These are phyloP conservation scores for Tetraneura akinire DNA, from an alignment of 1,140 invertebrate genomes.

Conservation along the genomic window DNA sequence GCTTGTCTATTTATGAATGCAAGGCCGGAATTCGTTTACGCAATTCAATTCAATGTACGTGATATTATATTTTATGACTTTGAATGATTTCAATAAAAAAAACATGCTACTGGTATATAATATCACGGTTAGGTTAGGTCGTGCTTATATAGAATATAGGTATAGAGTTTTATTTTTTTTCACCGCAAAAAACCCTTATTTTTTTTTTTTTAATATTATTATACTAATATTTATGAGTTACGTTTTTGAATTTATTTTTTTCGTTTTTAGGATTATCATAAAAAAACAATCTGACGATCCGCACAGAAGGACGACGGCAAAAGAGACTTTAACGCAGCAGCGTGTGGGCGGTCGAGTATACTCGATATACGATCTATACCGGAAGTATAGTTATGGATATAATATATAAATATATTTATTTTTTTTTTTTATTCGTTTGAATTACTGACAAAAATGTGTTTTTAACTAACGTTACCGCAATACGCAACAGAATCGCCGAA, in stretches of 20 bases:
- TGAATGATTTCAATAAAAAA: conserved; percentile 4
- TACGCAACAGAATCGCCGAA: too few species aligned
- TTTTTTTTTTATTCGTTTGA: neutral
- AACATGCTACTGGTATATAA: conserved; percentile 1
- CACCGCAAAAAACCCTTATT: too few species aligned
- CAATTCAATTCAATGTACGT: neutral
- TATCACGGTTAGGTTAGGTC: too few species aligned
- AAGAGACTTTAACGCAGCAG: neutral
- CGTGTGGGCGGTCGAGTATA: conserved; percentile 29
- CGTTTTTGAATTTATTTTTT: neutral
- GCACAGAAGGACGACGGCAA: neutral
- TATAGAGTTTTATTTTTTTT: neutral
- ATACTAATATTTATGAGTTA: conserved; percentile 18
- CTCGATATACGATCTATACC: neutral
- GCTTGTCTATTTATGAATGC: conserved; percentile 14
- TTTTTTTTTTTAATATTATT: too few species aligned
- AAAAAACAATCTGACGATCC: neutral
- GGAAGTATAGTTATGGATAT: neutral
- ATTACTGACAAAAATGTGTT: neutral
- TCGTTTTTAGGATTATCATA: neutral
- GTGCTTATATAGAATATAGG: too few species aligned
- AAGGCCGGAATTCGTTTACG: conserved; percentile 8
- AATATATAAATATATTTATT: neutral
- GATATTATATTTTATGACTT: neutral
- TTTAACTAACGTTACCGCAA: neutral